phyloP scores from a whole-genome alignment of 2,888 invertebrate species.

The Cylloceria caligata region DNA sequence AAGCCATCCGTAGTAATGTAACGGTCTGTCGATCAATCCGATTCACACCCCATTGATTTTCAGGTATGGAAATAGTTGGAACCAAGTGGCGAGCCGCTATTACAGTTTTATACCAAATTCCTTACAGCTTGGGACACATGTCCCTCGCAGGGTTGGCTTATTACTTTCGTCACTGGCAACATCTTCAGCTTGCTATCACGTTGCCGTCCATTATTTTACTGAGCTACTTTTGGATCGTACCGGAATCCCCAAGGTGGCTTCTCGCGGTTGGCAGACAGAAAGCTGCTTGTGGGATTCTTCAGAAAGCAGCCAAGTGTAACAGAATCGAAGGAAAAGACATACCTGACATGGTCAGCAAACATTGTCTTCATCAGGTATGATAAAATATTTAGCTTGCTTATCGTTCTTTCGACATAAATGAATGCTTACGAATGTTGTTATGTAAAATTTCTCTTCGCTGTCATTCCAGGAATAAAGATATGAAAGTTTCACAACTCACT shows the following conservation, averaged over 20 bases:
- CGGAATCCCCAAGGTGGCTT: slow-evolving; percentile 93
- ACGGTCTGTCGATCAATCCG: background rate
- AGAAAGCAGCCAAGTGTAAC: slow-evolving; percentile 87
- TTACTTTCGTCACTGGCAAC: slow-evolving; percentile 88
- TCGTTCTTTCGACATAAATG: background rate
- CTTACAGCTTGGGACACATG: slow-evolving; percentile 90
- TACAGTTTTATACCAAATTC: slow-evolving; percentile 89
- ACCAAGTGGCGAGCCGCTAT: slow-evolving; percentile 86
- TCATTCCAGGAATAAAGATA: background rate
- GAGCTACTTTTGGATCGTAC: slow-evolving; percentile 89
- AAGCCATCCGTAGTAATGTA: background rate
- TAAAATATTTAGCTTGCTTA: background rate
- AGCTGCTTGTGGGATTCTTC: slow-evolving; percentile 88
- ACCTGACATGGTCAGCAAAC: slow-evolving; percentile 78
- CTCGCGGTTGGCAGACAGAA: slow-evolving; percentile 88
- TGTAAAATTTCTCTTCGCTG: background rate
- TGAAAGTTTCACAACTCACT: background rate
- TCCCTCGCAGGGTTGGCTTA: slow-evolving; percentile 88
- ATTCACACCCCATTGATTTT: background rate
- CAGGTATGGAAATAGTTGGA: slow-evolving; percentile 85
- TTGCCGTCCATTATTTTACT: slow-evolving; percentile 87
- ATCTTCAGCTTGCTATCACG: slow-evolving; percentile 89
- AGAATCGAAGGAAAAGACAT: slow-evolving; percentile 78
- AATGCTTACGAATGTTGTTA: background rate
- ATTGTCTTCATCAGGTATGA: slow-evolving; percentile 79